Conservation (phyloP, 2,888 invertebrate species). For the Pseudococcus jackbeardsleyi region DNA sequence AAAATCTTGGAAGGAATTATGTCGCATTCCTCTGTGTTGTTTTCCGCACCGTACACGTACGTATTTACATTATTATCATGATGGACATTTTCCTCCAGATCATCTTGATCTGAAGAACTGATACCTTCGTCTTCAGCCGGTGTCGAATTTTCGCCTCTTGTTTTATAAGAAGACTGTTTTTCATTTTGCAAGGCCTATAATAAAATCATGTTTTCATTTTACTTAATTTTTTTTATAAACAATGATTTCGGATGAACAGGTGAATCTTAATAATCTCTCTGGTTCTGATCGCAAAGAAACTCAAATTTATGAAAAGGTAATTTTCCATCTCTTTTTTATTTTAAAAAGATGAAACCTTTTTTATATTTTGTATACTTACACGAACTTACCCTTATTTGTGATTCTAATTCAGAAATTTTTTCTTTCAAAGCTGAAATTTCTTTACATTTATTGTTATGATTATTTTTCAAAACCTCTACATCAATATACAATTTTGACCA, state of each 20-base stretch:
- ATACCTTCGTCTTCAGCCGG: slow-evolving; percentile 87
- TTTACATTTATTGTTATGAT: slow-evolving; percentile 77
- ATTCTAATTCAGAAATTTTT: slow-evolving; percentile 79
- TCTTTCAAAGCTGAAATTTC: slow-evolving; percentile 77
- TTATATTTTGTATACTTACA: not conserved
- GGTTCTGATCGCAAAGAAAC: no score
- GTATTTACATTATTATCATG: not conserved
- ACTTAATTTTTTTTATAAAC: no score
- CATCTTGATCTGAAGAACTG: slow-evolving; percentile 80
- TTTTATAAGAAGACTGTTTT: slow-evolving; percentile 69
- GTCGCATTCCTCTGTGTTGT: slow-evolving; percentile 65
- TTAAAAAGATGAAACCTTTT: no score
- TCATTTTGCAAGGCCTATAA: slow-evolving; percentile 67
- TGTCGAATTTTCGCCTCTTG: slow-evolving; percentile 72
- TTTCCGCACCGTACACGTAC: slow-evolving; percentile 34
- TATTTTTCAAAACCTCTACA: slow-evolving; percentile 80
- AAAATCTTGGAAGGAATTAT: slow-evolving; percentile 80
- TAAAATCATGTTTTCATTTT: no score
- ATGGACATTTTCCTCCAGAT: slow-evolving; percentile 70
- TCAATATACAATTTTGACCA: slow-evolving; percentile 86
- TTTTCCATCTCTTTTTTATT: no score
- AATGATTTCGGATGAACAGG: no score
- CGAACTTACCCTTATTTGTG: slow-evolving; percentile 77
- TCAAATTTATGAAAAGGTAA: no score
- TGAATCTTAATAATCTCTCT: no score